Evolutionary conservation across 1,140 invertebrate genomes (phyloP).

Genomic region (Fopius arisanus): DNA sequence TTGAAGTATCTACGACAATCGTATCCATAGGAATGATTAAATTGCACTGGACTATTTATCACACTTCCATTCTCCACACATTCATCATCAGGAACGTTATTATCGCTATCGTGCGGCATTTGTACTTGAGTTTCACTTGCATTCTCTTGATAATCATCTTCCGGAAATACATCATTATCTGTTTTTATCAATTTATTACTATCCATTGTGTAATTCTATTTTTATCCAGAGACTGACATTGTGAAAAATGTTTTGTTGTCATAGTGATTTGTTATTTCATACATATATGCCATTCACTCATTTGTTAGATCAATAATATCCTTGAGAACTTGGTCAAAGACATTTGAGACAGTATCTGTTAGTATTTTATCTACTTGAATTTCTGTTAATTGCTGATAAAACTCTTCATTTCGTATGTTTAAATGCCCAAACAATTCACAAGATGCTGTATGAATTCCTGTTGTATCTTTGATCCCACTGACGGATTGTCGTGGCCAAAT

Average conservation of each 20-base stretch:
- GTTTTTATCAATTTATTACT: not conserved
- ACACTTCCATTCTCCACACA: conserved; percentile 44
- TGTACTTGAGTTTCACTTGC: not conserved
- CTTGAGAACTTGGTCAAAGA: not conserved
- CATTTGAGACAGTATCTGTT: not conserved
- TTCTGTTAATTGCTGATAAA: conserved; percentile 56
- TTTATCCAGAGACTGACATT: too few relatives aligned
- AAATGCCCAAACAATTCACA: conserved; percentile 77
- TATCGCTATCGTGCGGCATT: conserved; percentile 25
- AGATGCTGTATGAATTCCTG: conserved; percentile 69
- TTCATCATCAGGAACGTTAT: conserved; percentile 42
- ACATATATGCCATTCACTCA: not conserved
- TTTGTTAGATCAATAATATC: not conserved
- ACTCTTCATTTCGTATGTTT: conserved; percentile 68
- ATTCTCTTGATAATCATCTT: not conserved
- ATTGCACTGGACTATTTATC: conserved; percentile 48
- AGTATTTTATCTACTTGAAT: conserved; percentile 52
- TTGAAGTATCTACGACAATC: conserved; percentile 84
- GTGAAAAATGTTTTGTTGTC: too few relatives aligned
- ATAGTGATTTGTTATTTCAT: not conserved
- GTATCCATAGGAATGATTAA: conserved; percentile 87
- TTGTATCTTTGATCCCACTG: conserved; percentile 65
- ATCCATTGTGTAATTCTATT: not conserved
- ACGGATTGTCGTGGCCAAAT: conserved; percentile 71
- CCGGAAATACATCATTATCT: not conserved